Evolutionary conservation across 2,113 vertebrate genomes (phyloP).

Genomic region (Bujurquina vittata): DNA sequence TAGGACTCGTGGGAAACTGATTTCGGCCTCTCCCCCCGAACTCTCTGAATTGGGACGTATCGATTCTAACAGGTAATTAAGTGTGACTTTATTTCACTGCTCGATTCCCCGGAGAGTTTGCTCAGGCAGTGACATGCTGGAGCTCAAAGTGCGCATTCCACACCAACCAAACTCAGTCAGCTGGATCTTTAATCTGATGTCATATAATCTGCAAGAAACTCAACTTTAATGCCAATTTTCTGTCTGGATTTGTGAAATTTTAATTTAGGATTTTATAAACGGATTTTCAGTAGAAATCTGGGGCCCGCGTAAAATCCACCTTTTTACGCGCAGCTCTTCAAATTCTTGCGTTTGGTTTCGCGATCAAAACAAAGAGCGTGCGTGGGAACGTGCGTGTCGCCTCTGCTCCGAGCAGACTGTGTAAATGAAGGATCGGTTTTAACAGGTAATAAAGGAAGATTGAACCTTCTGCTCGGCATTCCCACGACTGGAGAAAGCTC

Average conservation of each 20-base stretch:
- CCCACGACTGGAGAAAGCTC: constrained; percentile 23
- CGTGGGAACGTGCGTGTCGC: constrained; percentile 26
- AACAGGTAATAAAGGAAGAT: constrained; percentile 55
- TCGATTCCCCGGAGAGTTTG: not conserved
- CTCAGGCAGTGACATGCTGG: not conserved
- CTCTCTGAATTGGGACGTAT: not conserved
- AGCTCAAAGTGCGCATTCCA: too few species aligned
- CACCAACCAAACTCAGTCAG: too few species aligned
- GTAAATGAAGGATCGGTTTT: constrained; percentile 24
- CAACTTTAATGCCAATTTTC: accelerated
- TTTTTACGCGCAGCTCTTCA: constrained; percentile 4
- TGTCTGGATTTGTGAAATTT: not conserved
- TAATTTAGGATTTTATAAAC: not conserved
- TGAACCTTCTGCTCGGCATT: constrained; percentile 14
- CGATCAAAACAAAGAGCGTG: not conserved
- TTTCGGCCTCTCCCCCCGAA: not conserved
- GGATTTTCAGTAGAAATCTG: not conserved
- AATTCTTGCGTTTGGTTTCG: not conserved
- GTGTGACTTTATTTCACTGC: not conserved
- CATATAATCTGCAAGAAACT: not conserved
- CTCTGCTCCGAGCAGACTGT: constrained; percentile 16
- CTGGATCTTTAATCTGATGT: not conserved
- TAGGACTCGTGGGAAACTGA: constrained; percentile 25
- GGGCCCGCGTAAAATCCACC: not conserved
- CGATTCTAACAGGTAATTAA: constrained; percentile 30